phyloP scores from a whole-genome alignment of 1,140 invertebrate genomes.

The Medauroidea extradentata region DNA sequence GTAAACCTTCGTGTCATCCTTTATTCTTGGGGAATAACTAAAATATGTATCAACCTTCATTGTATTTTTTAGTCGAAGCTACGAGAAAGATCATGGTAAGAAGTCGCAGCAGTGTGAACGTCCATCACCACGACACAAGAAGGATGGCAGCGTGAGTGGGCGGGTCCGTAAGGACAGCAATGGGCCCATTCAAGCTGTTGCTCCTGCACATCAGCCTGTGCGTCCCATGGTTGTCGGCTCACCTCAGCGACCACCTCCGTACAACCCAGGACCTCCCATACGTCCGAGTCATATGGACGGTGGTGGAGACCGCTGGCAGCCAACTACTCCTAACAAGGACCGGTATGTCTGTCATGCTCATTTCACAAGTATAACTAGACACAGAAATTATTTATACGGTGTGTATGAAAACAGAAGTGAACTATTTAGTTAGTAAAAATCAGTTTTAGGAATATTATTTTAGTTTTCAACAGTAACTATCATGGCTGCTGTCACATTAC shows the following conservation, averaged over 20 bases:
- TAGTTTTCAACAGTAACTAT: not conserved
- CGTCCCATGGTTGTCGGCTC: conserved; percentile 6
- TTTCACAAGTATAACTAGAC: not conserved
- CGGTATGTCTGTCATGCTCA: not conserved
- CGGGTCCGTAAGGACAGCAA: conserved; percentile 43
- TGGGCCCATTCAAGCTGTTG: conserved; percentile 37
- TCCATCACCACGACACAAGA: not conserved
- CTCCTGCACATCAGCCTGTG: conserved; percentile 31
- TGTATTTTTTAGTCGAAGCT: conserved; percentile 35
- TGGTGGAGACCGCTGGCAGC: conserved; percentile 7
- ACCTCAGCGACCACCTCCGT: not conserved
- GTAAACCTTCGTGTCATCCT: no score
- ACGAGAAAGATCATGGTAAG: conserved; percentile 39
- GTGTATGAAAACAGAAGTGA: not conserved
- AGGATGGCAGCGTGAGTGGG: conserved; percentile 20
- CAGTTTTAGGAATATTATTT: not conserved
- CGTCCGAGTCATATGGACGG: not conserved
- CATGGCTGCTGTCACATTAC: not conserved
- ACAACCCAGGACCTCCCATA: not conserved
- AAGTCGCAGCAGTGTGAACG: conserved; percentile 24
- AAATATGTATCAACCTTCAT: conserved; percentile 26
- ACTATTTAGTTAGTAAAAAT: not conserved
- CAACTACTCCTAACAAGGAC: not conserved
- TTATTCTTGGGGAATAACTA: no score
- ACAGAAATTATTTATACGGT: not conserved